Conservation (phyloP, 2,113 vertebrate genomes). For the Pleuronectes platessa region DNA sequence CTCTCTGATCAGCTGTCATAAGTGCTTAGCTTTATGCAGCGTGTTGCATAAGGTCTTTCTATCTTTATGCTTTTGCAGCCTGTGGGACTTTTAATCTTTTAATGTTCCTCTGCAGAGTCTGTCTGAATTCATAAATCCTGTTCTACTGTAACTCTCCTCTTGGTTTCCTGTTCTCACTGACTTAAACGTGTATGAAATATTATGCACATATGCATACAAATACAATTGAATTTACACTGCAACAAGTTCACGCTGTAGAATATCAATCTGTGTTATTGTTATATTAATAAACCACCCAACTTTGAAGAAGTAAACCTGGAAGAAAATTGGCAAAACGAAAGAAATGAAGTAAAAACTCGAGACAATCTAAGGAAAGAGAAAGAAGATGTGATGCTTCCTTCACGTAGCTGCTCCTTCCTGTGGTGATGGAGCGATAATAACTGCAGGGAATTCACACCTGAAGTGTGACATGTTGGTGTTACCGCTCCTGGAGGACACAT, state of each 20-base stretch:
- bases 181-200: background rate
- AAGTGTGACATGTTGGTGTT: background rate
- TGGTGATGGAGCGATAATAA: background rate
- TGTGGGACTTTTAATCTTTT: conserved; percentile 39
- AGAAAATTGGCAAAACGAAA: background rate
- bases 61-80: conserved; percentile 17
- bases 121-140: conserved; percentile 14
- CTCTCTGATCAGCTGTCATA: conserved; percentile 25
- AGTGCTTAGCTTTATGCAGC: conserved; percentile 12
- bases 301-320: background rate
- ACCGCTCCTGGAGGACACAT: background rate
- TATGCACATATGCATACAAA: background rate
- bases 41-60: conserved; percentile 23
- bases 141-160: background rate
- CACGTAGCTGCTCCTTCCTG: background rate
- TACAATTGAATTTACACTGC: background rate
- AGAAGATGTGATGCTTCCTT: background rate
- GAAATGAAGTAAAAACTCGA: background rate
- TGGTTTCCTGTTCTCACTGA: background rate
- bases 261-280: background rate
- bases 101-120: conserved; percentile 5
- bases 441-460: background rate
- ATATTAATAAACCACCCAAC: background rate
- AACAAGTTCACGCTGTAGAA: too few species aligned
- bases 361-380: background rate